phyloP scores from a whole-genome alignment of 2,888 invertebrate genomes.

The Elysia crispata region DNA sequence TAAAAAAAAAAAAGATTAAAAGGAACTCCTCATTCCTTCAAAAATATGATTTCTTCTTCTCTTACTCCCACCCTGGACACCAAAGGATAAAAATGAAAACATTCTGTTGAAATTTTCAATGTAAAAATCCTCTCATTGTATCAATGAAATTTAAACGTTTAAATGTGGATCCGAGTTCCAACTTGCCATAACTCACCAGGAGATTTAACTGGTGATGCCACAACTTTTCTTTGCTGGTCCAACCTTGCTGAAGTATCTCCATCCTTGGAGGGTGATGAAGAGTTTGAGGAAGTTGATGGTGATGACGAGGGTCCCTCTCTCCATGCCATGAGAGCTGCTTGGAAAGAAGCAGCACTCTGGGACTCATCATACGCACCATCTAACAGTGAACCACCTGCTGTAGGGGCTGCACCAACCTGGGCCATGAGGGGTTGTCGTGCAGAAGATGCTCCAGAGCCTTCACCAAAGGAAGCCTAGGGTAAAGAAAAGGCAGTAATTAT shows the following conservation, averaged over 20 bases:
- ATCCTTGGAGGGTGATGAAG: too few relatives aligned
- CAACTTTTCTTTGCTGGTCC: background rate
- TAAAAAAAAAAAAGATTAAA: too few relatives aligned
- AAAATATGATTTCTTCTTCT: too few relatives aligned
- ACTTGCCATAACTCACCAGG: slow-evolving; percentile 56
- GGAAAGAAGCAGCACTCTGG: slow-evolving; percentile 75
- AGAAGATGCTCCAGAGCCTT: slow-evolving; percentile 36
- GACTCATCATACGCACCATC: slow-evolving; percentile 73
- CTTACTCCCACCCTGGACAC: too few relatives aligned
- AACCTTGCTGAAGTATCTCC: background rate
- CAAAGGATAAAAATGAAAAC: too few relatives aligned
- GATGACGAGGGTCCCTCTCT: slow-evolving; percentile 36
- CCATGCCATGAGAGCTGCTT: slow-evolving; percentile 71
- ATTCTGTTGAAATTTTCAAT: too few relatives aligned
- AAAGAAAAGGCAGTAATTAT: too few relatives aligned
- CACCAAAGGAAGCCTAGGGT: background rate
- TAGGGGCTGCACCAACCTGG: slow-evolving; percentile 9
- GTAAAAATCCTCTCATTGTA: too few relatives aligned
- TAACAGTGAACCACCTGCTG: slow-evolving; percentile 57
- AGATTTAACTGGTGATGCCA: slow-evolving; percentile 55
- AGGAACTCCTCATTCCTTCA: too few relatives aligned
- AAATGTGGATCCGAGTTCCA: too few relatives aligned
- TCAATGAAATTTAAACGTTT: too few relatives aligned
- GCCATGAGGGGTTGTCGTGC: background rate
- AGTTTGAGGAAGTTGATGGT: too few relatives aligned